phyloP scores from a whole-genome alignment of 1,140 invertebrate genomes.

The Drosophila guanche region DNA sequence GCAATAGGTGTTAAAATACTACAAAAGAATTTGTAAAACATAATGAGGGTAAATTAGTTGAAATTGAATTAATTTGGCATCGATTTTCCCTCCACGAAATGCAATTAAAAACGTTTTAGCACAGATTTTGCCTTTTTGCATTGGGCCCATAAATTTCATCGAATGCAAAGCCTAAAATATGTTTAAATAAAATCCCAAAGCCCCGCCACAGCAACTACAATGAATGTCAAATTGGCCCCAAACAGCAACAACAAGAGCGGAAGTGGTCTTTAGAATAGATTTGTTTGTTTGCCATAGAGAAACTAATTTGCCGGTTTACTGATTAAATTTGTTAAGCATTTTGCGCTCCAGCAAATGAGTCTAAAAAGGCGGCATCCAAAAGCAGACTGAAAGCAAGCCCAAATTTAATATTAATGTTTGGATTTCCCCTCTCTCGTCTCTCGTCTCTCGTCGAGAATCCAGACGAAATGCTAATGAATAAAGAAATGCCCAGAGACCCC shows the following conservation, averaged over 20 bases:
- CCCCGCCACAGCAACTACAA: conserved; percentile 39
- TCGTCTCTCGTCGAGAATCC: not conserved
- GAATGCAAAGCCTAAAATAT: conserved; percentile 32
- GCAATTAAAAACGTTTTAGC: conserved; percentile 46
- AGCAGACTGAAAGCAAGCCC: not conserved
- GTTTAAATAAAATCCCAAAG: conserved; percentile 51
- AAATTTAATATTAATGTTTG: conserved; percentile 71
- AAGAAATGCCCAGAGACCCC: conserved; percentile 44
- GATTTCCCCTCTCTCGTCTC: conserved; percentile 47
- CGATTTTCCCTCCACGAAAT: conserved; percentile 19
- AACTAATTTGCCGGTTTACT: conserved; percentile 54
- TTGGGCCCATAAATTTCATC: conserved; percentile 33
- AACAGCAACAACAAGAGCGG: conserved; percentile 18
- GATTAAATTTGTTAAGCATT: conserved; percentile 55
- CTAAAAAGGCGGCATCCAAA: conserved; percentile 12
- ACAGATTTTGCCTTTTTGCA: conserved; percentile 45
- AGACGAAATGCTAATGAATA: conserved; percentile 58
- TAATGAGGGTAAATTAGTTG: conserved; percentile 33
- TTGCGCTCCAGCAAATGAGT: conserved; percentile 44
- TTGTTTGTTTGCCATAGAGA: conserved; percentile 40
- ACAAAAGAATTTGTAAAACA: conserved; percentile 4
- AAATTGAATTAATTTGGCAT: conserved; percentile 37
- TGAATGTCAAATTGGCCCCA: conserved; percentile 32
- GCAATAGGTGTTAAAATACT: not conserved
- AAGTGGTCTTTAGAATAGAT: conserved; percentile 47